Evolutionary conservation across 2,113 vertebrate species (phyloP).

Genomic region (Equus przewalskii): DNA sequence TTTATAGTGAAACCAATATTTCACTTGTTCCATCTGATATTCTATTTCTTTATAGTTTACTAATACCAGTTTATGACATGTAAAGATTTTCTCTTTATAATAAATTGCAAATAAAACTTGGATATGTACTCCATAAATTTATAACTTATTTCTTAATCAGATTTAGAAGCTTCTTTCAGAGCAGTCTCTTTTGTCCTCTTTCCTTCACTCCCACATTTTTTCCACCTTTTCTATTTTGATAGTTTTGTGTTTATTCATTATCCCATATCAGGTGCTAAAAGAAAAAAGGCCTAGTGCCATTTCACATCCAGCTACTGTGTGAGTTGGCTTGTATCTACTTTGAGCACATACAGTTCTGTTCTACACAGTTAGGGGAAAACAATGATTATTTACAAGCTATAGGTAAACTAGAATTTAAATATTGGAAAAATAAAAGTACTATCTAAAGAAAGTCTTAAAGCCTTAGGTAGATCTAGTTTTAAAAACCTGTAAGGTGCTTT

Average conservation of each 20-base stretch:
- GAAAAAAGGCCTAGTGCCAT: not conserved
- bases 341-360: not conserved
- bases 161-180: slow-evolving; percentile 5
- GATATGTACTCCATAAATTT: not conserved
- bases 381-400: slow-evolving; percentile 8
- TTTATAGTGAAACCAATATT: not conserved
- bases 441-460: slow-evolving; percentile 45
- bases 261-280: not conserved
- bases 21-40: not conserved
- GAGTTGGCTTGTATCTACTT: not conserved
- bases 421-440: not conserved
- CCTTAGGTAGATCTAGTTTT: slow-evolving; percentile 4
- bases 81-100: slow-evolving; percentile 24
- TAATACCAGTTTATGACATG: not conserved
- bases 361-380: not conserved
- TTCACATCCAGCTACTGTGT: not conserved
- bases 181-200: not conserved
- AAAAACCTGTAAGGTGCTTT: not conserved
- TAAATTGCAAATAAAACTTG: not conserved
- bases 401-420: slow-evolving; percentile 48
- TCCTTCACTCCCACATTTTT: not conserved
- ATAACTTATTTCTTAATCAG: not conserved
- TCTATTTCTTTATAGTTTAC: not conserved
- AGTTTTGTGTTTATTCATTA: not conserved
- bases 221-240: slow-evolving; percentile 25